These are phyloP conservation scores for Zaprionus nigranus DNA, from an alignment of 1,140 invertebrate species.

Conservation along the genomic window DNA sequence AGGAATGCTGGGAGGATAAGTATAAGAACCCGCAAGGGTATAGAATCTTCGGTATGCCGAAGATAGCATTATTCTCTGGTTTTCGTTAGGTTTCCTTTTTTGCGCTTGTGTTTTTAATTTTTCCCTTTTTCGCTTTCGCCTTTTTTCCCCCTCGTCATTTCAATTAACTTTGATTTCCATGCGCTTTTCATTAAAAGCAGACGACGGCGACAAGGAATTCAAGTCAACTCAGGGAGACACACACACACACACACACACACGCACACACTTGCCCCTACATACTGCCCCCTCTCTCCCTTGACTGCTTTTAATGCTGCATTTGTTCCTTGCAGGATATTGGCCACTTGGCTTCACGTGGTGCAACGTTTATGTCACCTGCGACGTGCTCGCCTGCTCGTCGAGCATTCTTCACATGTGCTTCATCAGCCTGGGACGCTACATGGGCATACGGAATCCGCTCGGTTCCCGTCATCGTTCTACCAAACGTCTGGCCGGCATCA, in stretches of 20 bases:
- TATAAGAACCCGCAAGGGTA: no score
- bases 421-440: constrained; percentile 96
- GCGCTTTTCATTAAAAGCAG: constrained; percentile 34
- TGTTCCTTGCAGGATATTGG: constrained; percentile 91
- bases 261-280: no score
- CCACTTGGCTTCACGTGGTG: constrained; percentile 94
- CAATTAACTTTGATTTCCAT: constrained; percentile 46
- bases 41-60: no score
- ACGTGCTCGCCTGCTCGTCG: constrained; percentile 97
- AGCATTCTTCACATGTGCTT: constrained; percentile 99
- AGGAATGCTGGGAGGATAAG: no score
- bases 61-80: background rate
- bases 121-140: constrained; percentile 3
- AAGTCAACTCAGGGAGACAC: background rate
- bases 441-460: constrained; percentile 95
- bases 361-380: constrained; percentile 96
- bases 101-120: constrained; percentile 13
- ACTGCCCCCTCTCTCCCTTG: background rate
- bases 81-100: constrained; percentile 2
- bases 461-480: constrained; percentile 91
- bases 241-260: no score
- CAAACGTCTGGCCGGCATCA: constrained; percentile 91
- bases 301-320: constrained; percentile 49
- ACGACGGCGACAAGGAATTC: background rate
- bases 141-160: constrained; percentile 18